Percentiles rank a stretch among this genome's conserved stretches.
Conservation (phyloP, 2,888 invertebrate genomes). For the Busseola fusca region DNA sequence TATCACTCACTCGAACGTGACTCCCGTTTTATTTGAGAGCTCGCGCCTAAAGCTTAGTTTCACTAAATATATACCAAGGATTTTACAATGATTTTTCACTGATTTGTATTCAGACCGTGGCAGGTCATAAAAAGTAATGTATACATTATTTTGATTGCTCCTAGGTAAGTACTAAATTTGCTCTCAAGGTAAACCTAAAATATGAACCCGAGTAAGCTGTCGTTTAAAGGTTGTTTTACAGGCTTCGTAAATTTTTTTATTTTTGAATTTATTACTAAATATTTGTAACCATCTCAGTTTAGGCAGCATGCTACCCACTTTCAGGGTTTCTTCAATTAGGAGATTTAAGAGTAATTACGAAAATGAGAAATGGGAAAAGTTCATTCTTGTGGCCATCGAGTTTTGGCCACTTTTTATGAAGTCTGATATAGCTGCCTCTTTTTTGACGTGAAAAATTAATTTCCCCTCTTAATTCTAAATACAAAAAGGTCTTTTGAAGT, state of each 20-base stretch:
- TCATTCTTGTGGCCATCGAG: conserved; percentile 77
- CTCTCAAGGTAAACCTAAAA: conserved; percentile 27
- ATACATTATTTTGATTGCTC: conserved; percentile 46
- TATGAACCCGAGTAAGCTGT: conserved; percentile 35
- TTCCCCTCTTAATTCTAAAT: conserved; percentile 68
- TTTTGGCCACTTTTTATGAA: conserved; percentile 80
- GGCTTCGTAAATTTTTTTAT: conserved; percentile 47
- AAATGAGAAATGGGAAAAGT: conserved; percentile 86
- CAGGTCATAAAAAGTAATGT: conserved; percentile 41
- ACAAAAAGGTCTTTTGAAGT: conserved; percentile 66
- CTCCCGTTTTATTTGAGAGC: conserved; percentile 82
- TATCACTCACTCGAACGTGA: conserved; percentile 88
- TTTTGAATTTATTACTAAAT: conserved; percentile 54
- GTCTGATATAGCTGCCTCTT: conserved; percentile 74
- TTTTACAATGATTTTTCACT: conserved; percentile 44
- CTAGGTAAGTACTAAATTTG: conserved; percentile 34
- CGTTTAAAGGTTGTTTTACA: conserved; percentile 38
- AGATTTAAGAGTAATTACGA: conserved; percentile 82
- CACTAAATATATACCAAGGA: conserved; percentile 49
- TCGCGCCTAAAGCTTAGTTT: conserved; percentile 75
- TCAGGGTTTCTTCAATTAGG: conserved; percentile 76
- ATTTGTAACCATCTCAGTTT: conserved; percentile 55
- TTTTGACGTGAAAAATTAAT: conserved; percentile 76
- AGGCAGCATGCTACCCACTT: conserved; percentile 61
- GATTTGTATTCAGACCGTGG: conserved; percentile 35